phyloP scores from a whole-genome alignment of 2,797 vertebrate genomes.

The Stomatorhinus walkeri region DNA sequence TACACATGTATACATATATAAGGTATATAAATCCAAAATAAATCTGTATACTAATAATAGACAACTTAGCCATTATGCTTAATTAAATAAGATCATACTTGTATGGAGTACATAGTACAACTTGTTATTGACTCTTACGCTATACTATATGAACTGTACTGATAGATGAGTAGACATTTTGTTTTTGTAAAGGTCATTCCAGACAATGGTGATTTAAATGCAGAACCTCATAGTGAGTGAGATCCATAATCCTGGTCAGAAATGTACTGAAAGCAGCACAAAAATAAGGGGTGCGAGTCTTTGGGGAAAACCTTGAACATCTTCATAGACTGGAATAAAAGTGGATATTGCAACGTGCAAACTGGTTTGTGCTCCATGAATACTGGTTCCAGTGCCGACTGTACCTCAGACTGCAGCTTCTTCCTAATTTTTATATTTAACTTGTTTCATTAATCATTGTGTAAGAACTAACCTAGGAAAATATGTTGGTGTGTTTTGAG shows the following conservation, averaged over 20 bases:
- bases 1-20: constrained; percentile 45
- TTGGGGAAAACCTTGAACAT: neutral
- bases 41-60: constrained; percentile 70
- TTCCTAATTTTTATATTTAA: neutral
- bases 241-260: neutral
- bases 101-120: constrained; percentile 72
- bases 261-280: neutral
- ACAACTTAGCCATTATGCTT: constrained; percentile 75
- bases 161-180: constrained; percentile 67
- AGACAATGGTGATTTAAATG: constrained; percentile 35
- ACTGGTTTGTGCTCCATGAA: neutral
- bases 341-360: neutral
- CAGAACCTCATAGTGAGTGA: neutral
- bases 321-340: neutral
- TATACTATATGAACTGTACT: constrained; percentile 72
- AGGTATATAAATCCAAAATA: constrained; percentile 60
- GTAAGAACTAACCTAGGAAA: constrained; percentile 6
- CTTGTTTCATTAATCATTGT: neutral
- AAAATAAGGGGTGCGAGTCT: neutral
- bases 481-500: neutral
- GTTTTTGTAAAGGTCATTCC: constrained; percentile 60
- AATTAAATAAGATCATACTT: constrained; percentile 70
- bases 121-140: constrained; percentile 59
- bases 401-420: neutral
- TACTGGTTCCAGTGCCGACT: neutral